These are phyloP conservation scores for Lottia gigantea DNA, from an alignment of 2,888 invertebrate species.

Conservation along the genomic window DNA sequence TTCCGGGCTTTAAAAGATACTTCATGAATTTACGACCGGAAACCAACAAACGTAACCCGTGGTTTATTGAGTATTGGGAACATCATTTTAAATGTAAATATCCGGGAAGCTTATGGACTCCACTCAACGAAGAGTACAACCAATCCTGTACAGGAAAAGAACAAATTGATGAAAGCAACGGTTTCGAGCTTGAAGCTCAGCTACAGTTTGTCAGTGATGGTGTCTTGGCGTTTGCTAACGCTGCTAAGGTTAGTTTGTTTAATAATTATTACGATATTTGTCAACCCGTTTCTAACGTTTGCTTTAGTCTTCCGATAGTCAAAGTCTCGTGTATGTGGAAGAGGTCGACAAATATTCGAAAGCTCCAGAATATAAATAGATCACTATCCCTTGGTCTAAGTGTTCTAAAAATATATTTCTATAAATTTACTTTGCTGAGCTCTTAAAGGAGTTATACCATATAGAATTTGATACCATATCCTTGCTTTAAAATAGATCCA, in stretches of 20 bases:
- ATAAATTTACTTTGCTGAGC: too few relatives aligned
- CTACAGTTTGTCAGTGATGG: slow-evolving; percentile 97
- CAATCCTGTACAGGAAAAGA: slow-evolving; percentile 83
- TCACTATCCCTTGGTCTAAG: too few relatives aligned
- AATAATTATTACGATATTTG: too few relatives aligned
- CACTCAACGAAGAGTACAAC: slow-evolving; percentile 60
- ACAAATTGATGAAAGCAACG: slow-evolving; percentile 79
- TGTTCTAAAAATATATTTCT: too few relatives aligned
- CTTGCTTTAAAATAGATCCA: too few relatives aligned
- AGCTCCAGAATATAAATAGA: too few relatives aligned
- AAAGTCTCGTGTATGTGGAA: too few relatives aligned
- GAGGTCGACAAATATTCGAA: too few relatives aligned
- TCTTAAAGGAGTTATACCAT: too few relatives aligned
- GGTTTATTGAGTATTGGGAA: slow-evolving; percentile 73
- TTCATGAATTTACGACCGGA: slow-evolving; percentile 60
- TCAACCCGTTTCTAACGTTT: too few relatives aligned
- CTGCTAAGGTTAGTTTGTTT: slow-evolving; percentile 69
- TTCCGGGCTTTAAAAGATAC: slow-evolving; percentile 71
- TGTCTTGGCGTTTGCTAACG: slow-evolving; percentile 93
- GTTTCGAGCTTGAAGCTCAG: slow-evolving; percentile 80
- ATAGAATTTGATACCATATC: too few relatives aligned
- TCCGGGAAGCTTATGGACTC: slow-evolving; percentile 76
- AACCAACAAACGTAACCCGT: slow-evolving; percentile 62
- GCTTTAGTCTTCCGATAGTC: too few relatives aligned
- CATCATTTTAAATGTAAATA: slow-evolving; percentile 83